Percentiles rank a stretch among this genome's conserved stretches.
phyloP scores from a whole-genome alignment of 2,113 vertebrate species.

The Poecilia latipinna region DNA sequence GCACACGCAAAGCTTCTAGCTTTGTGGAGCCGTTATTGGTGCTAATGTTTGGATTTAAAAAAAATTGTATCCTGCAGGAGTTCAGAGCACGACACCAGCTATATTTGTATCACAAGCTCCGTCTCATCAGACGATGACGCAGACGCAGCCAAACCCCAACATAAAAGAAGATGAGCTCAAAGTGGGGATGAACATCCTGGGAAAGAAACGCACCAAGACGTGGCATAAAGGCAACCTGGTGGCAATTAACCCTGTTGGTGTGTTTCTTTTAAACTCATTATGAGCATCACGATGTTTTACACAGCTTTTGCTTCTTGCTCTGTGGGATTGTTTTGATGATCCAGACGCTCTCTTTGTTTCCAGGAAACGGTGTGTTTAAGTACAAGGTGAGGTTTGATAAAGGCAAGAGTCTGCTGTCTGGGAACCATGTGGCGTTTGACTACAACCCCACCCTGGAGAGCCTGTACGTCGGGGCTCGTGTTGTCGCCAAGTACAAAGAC shows the following conservation, averaged over 20 bases:
- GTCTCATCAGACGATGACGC: slow-evolving; percentile 66
- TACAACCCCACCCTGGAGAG: slow-evolving; percentile 89
- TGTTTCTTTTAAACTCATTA: slow-evolving; percentile 6
- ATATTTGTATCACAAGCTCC: slow-evolving; percentile 69
- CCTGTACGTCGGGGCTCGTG: slow-evolving; percentile 91
- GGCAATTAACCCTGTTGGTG: slow-evolving; percentile 88
- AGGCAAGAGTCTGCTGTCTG: slow-evolving; percentile 96
- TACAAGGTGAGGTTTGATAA: slow-evolving; percentile 99
- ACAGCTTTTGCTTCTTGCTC: background rate
- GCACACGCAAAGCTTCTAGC: background rate
- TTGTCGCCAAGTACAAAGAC: slow-evolving; percentile 97
- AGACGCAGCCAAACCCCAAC: slow-evolving; percentile 76
- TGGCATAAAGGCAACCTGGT: slow-evolving; percentile 94
- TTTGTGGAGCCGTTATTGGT: background rate
- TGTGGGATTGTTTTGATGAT: background rate
- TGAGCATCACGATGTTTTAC: background rate
- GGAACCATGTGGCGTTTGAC: slow-evolving; percentile 96
- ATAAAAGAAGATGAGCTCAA: slow-evolving; percentile 87
- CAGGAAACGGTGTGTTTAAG: slow-evolving; percentile 85
- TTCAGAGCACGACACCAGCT: slow-evolving; percentile 51
- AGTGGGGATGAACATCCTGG: slow-evolving; percentile 91
- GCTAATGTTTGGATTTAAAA: background rate
- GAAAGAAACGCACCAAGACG: slow-evolving; percentile 96
- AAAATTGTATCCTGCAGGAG: slow-evolving; percentile 22
- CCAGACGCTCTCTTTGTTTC: background rate